Evolutionary conservation across 2,113 vertebrate species (phyloP).

Genomic region (Orthochromis malagaraziensis): DNA sequence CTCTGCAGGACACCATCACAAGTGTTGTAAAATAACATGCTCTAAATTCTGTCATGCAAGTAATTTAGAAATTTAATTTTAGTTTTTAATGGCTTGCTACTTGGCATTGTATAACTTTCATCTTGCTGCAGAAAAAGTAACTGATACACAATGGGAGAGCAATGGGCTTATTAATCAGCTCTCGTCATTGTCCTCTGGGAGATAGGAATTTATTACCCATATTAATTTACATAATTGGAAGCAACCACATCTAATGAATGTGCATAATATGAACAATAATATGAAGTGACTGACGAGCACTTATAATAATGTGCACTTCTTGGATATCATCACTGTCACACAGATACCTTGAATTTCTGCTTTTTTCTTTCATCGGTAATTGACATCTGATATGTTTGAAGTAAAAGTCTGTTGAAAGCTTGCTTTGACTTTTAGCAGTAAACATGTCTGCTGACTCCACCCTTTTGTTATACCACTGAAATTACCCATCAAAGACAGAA

Average conservation of each 20-base stretch:
- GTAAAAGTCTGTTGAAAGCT: not conserved
- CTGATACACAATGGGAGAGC: not conserved
- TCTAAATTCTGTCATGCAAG: not conserved
- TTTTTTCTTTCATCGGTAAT: not conserved
- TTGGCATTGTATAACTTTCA: not conserved
- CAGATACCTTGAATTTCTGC: not conserved
- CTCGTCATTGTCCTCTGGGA: slow-evolving; percentile 7
- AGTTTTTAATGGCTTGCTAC: slow-evolving; percentile 6
- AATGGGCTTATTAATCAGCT: slow-evolving; percentile 31
- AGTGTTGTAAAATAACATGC: not conserved
- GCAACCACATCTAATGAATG: slow-evolving; percentile 38
- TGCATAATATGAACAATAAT: slow-evolving; percentile 30
- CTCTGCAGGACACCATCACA: not conserved
- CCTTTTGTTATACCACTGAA: not conserved
- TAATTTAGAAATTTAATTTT: slow-evolving; percentile 10
- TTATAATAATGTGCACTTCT: slow-evolving; percentile 7
- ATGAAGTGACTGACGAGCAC: slow-evolving; percentile 17
- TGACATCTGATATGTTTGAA: not conserved
- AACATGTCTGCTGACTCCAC: not conserved
- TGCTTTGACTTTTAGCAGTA: not conserved
- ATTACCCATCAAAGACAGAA: not conserved
- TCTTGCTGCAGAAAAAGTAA: not conserved
- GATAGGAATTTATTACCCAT: slow-evolving; percentile 31
- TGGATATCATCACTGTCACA: not conserved
- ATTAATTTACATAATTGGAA: slow-evolving; percentile 51